Conservation (phyloP, 2,797 vertebrate species). For the Momotus momota region DNA sequence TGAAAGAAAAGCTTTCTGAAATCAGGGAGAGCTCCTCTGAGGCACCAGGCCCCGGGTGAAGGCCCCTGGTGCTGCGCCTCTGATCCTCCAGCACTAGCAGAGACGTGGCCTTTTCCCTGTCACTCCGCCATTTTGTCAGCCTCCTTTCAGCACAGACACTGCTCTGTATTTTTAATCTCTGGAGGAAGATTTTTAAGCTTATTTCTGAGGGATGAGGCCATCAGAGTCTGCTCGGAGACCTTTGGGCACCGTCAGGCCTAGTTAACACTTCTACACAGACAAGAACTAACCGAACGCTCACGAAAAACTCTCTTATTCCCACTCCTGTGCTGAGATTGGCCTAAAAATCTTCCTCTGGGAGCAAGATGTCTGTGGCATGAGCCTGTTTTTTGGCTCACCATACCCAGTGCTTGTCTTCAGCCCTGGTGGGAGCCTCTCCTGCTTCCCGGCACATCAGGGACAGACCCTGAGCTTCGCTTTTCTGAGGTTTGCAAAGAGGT, state of each 20-base stretch:
- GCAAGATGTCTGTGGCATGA: neutral
- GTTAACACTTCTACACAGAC: neutral
- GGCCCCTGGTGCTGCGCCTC: accelerated
- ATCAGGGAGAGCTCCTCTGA: neutral
- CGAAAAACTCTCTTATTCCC: neutral
- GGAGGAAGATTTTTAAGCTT: neutral
- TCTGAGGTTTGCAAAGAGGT: neutral
- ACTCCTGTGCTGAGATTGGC: neutral
- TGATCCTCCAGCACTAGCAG: neutral
- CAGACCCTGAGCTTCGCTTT: neutral
- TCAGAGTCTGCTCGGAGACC: neutral
- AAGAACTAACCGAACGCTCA: neutral
- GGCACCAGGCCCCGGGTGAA: neutral
- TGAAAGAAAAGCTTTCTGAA: neutral
- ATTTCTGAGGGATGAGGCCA: neutral
- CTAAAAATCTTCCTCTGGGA: neutral
- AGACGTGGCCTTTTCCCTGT: neutral
- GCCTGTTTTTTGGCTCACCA: neutral
- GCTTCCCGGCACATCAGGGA: accelerated
- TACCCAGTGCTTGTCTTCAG: neutral
- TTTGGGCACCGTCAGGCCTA: neutral
- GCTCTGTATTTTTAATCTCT: neutral
- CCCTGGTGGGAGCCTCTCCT: accelerated
- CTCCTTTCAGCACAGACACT: too few relatives aligned
- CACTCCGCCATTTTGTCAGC: accelerated